Base-by-base conservation (phyloP, 1,140 invertebrate genomes). In the Cotesia glomerata region DNA sequence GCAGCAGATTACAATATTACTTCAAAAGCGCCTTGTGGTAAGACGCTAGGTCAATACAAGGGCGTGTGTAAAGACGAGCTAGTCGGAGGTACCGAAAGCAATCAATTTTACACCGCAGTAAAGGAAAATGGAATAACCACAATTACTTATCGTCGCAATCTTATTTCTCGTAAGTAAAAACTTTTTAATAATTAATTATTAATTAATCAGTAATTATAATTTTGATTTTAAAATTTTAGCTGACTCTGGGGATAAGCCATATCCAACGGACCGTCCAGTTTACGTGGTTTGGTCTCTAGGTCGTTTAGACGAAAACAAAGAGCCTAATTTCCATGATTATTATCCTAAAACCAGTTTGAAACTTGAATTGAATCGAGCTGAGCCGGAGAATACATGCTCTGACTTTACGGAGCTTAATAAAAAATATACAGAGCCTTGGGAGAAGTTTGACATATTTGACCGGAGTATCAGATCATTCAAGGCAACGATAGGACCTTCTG, bases 271-370 rank as follows among this genome's bases (percentile, higher is more conserved):
- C 71, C 87, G 89, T 26, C 82, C 88, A 2, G 89, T 91, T 32
- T 94, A 91, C 77, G 88, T 95, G 13, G 89, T 97, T 5, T 98
- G 95, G 95, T 94, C 95, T 0, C 85, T 97, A 16, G 96, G 96
- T 9, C 89, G 90, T 72, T 84, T 97, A 62, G 94, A 96, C 81
- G 87, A 90, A 13, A 92, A 91, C 67, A 91, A 92, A 54, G 93
- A 95, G 80, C 96, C 95, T 0, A 91, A 91, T 66, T 96, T 95
- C 82, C 96, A 98, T 82, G 91, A 94, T 65, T 80, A 92, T 64
- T 96, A 94, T 86, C 93, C 93, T 11, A 92, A 92, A 79, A 86
- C 88, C 16, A 89, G 93, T 81, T 84, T 93, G 0, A 86, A 89
- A 72, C 83, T 97, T 5, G 88, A 94, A 63, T 88, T 97, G 34